phyloP scores from a whole-genome alignment of 2,888 invertebrate species.

The Sympetrum striolatum region DNA sequence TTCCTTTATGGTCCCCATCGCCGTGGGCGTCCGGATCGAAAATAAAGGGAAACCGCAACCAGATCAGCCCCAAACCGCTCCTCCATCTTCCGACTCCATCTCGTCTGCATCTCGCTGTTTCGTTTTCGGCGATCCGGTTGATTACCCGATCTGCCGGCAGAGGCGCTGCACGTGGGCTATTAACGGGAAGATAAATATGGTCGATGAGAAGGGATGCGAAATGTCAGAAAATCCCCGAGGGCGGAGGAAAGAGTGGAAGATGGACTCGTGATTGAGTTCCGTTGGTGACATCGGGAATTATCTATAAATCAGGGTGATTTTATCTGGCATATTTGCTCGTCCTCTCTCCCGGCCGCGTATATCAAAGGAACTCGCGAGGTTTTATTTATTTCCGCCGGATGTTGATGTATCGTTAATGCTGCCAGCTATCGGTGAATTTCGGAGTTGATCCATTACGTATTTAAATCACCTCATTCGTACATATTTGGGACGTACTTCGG shows the following conservation, averaged over 20 bases:
- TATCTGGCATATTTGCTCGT: no score
- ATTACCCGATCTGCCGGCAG: background rate
- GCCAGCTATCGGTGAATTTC: no score
- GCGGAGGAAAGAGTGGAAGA: background rate
- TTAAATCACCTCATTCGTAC: no score
- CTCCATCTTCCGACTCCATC: background rate
- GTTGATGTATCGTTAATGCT: no score
- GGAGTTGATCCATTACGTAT: no score
- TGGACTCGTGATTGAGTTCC: background rate
- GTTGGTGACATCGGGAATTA: no score
- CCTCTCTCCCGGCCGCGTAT: no score
- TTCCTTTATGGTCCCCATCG: background rate
- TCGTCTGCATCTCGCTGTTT: no score
- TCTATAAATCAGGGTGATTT: no score
- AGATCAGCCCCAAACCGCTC: background rate
- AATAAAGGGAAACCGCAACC: background rate
- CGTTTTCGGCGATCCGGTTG: background rate
- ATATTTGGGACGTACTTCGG: no score
- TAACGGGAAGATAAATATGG: background rate
- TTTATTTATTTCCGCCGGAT: no score
- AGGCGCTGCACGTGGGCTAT: background rate
- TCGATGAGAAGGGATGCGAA: background rate
- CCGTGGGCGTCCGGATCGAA: background rate
- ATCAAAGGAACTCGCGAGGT: no score
- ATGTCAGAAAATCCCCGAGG: background rate